phyloP scores from a whole-genome alignment of 2,113 vertebrate genomes.

The Bos javanicus region DNA sequence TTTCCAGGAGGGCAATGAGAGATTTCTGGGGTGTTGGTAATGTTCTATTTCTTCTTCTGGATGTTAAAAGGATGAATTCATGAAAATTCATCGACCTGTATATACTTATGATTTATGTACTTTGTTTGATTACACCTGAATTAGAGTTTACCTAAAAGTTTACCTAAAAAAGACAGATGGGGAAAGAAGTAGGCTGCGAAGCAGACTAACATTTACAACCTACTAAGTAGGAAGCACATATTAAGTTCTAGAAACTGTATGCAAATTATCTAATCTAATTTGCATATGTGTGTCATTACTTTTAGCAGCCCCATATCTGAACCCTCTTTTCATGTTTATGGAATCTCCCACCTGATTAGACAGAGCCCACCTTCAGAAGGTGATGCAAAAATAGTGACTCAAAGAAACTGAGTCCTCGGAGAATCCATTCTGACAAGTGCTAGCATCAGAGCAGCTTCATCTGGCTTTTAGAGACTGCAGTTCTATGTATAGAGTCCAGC shows the following conservation, averaged over 20 bases:
- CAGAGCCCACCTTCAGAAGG: not conserved
- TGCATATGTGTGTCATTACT: not conserved
- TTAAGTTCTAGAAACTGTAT: not conserved
- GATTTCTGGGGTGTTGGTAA: not conserved
- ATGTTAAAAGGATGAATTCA: not conserved
- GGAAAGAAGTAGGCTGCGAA: not conserved
- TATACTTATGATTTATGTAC: not conserved
- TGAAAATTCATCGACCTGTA: not conserved
- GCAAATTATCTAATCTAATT: not conserved
- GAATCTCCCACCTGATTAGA: not conserved
- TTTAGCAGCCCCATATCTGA: not conserved
- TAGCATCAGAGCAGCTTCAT: not conserved
- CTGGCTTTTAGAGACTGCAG: not conserved
- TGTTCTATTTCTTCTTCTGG: not conserved
- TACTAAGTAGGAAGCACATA: not conserved
- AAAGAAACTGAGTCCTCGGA: not conserved
- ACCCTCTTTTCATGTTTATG: not conserved
- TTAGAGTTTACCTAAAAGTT: not conserved
- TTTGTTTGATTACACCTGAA: not conserved
- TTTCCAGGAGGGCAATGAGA: not conserved
- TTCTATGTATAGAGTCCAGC: not conserved
- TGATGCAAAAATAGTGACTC: not conserved
- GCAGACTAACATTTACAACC: constrained; percentile 3
- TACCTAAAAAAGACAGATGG: not conserved
- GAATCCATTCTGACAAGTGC: not conserved